phyloP scores from a whole-genome alignment of 2,113 vertebrate genomes.

The Brachionichthys hirsutus region DNA sequence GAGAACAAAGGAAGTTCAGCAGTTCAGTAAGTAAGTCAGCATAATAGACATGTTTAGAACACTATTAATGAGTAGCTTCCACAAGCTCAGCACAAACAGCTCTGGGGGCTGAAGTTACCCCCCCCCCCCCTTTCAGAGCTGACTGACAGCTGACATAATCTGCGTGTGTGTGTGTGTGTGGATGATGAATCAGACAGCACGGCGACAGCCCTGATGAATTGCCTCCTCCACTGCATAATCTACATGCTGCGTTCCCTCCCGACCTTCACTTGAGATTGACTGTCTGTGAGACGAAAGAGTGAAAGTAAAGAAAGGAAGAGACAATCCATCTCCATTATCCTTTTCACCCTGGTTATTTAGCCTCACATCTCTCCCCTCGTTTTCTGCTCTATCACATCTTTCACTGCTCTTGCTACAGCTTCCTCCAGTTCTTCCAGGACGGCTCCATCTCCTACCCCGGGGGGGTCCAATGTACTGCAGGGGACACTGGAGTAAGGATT shows the following conservation, averaged over 20 bases:
- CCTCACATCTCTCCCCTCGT: conserved; percentile 25
- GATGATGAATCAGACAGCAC: conserved; percentile 56
- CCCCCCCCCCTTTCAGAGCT: conserved; percentile 21
- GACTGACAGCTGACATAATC: conserved; percentile 66
- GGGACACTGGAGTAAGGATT: conserved; percentile 18
- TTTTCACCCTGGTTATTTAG: conserved; percentile 44
- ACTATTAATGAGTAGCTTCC: too few species aligned
- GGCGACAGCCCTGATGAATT: conserved; percentile 50
- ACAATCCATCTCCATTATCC: conserved; percentile 52
- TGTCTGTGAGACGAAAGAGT: conserved; percentile 20
- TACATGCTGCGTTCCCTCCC: conserved; percentile 20
- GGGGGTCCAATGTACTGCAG: conserved; percentile 31
- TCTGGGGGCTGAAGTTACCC: conserved; percentile 30
- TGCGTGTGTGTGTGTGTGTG: conserved; percentile 25
- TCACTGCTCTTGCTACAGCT: conserved; percentile 10
- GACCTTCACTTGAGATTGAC: conserved; percentile 37
- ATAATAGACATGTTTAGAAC: too few species aligned
- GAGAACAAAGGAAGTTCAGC: too few species aligned
- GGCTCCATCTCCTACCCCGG: conserved; percentile 26
- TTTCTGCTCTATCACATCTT: conserved; percentile 35
- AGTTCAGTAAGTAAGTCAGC: too few species aligned
- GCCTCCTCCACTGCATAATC: conserved; percentile 49
- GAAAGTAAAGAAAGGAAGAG: conserved; percentile 24
- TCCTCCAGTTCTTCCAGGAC: conserved; percentile 6
- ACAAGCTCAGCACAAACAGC: conserved; percentile 30